These are phyloP conservation scores for Phyllotis vaccarum DNA, from an alignment of 2,797 vertebrate species.

Conservation along the genomic window DNA sequence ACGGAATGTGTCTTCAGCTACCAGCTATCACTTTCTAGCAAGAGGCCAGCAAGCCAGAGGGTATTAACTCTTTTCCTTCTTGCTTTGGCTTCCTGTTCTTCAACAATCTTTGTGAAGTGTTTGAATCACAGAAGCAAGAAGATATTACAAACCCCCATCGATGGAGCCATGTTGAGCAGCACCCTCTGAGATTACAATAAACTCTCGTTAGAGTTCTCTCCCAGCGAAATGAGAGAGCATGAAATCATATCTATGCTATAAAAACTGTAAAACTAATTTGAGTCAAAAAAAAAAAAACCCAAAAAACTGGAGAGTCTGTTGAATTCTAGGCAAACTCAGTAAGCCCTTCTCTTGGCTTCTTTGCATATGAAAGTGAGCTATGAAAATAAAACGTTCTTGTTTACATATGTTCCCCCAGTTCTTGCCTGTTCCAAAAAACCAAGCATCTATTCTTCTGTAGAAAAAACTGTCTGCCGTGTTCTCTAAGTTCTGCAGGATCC, in stretches of 20 bases:
- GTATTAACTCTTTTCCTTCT: neutral
- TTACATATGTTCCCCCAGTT: neutral
- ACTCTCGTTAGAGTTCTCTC: constrained; percentile 22
- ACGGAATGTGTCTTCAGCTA: neutral
- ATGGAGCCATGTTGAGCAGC: neutral
- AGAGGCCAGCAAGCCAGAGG: neutral
- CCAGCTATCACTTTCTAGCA: neutral
- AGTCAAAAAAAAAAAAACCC: no score
- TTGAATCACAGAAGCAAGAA: neutral
- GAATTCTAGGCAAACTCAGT: constrained; percentile 51
- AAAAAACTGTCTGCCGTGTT: neutral
- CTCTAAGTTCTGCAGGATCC: neutral
- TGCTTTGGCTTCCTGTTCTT: neutral
- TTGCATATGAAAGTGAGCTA: neutral
- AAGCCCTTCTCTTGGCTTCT: constrained; percentile 24
- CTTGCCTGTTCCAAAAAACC: neutral
- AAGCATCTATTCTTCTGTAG: neutral
- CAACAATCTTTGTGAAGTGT: neutral
- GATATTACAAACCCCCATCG: neutral
- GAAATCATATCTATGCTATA: neutral
- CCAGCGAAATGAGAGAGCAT: constrained; percentile 1
- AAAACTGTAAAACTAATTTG: neutral
- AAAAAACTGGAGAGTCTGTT: neutral
- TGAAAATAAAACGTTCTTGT: neutral
- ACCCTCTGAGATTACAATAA: neutral